Conservation (phyloP, 1,140 invertebrate genomes). For the Leptopilina clavipes region DNA sequence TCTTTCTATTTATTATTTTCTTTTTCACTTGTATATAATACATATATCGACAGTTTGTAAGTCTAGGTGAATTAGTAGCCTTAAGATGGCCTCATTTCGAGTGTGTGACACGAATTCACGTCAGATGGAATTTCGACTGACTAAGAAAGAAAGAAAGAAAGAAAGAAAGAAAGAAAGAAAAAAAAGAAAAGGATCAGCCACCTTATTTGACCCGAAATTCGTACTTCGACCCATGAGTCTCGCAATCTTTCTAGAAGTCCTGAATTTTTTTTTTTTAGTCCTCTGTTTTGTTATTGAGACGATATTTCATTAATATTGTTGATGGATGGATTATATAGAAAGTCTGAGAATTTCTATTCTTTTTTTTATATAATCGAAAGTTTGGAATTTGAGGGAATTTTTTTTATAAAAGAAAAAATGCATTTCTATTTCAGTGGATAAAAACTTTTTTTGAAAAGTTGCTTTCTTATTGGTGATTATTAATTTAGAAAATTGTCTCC, state of each 20-base stretch:
- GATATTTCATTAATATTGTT: background rate
- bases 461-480: too few species aligned
- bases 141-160: slow-evolving; percentile 16
- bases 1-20: too few species aligned
- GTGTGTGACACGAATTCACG: slow-evolving; percentile 43
- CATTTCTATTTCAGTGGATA: too few species aligned
- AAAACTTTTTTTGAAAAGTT: too few species aligned
- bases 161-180: background rate
- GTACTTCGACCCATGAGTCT: slow-evolving; percentile 15
- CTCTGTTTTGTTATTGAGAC: background rate
- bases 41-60: slow-evolving; percentile 15
- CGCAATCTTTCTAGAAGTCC: background rate
- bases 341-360: background rate
- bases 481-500: too few species aligned
- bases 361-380: background rate
- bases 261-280: background rate
- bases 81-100: slow-evolving; percentile 36
- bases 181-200: slow-evolving; percentile 39
- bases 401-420: too few species aligned
- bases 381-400: too few species aligned
- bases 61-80: slow-evolving; percentile 48
- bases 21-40: too few species aligned
- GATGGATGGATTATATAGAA: background rate
- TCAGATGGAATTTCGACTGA: slow-evolving; percentile 40
- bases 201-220: slow-evolving; percentile 34